Base-by-base conservation (phyloP, 2,113 vertebrate species). In the Bothrops jararaca region DNA sequence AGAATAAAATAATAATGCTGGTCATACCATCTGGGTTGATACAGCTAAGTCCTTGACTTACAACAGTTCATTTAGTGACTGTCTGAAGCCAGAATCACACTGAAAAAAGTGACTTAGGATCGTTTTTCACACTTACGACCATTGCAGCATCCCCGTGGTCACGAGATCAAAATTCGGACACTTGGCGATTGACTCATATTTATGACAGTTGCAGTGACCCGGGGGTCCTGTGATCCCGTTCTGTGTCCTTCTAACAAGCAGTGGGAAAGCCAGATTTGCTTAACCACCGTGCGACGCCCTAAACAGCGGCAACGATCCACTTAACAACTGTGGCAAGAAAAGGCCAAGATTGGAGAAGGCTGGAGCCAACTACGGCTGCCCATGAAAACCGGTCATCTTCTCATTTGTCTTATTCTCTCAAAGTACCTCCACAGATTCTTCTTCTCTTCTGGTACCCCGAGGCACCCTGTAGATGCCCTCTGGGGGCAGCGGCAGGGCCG, bases 401-500 rank as follows among this genome's bases (percentile, higher is more conserved):
- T 15, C 58, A n/a, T 15, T 24, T 2, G 22, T 7, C 4, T 39
- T 18, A 2, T 80, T 20, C 69, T 80, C 69, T 80, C 34, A 8
- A 80, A 80, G 7, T 8, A 92, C 93, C 91, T 92, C 85, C 0
- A 26, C 6, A 4, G 88, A 23, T 7, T 89, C 80, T 4, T 64
- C 58, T 7, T 92, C 93, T 60, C 85, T 50, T 15, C 85, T 22
- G 39, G 52, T 45, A 8, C 69, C 57, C 1, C 93, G 91, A 13
- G 93, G 93, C 7, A 93, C 91, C 95, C 96, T 95, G 95, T 85
- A 91, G 85, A 90, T 80, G 6, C 11, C 94, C 89, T 95, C 93
- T 6, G 57, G 93, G 52, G 85, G 86, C 12, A 85, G 85, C 5
- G 94, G 89, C 96, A 97, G 23, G 95, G 97, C 34, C 96, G 95